Evolutionary conservation across 2,113 vertebrate genomes (phyloP).

Genomic region (Mixornis gularis): DNA sequence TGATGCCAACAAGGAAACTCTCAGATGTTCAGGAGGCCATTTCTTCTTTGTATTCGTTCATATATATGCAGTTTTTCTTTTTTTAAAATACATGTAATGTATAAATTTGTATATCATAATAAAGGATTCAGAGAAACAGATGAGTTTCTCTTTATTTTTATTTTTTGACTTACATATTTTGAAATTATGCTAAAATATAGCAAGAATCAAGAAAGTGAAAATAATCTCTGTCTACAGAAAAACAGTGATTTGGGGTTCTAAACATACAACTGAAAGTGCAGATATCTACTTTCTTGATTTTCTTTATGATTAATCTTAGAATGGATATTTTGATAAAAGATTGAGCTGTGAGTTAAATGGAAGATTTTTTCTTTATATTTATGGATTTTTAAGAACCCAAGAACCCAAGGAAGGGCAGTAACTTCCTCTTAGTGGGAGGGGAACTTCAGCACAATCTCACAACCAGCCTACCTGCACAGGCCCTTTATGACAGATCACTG

Average conservation of each 20-base stretch:
- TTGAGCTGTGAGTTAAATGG: neutral
- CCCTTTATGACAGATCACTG: neutral
- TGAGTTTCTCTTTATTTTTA: neutral
- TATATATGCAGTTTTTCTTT: too few species aligned
- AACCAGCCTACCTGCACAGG: rapidly evolving
- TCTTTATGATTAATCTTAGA: neutral
- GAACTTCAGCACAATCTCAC: neutral
- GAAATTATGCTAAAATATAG: neutral
- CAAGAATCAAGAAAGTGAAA: neutral
- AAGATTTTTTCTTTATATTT: neutral
- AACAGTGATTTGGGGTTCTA: neutral
- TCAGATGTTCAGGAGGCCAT: neutral
- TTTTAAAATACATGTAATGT: neutral
- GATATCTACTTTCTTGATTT: neutral
- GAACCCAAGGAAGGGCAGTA: neutral
- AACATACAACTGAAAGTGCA: neutral
- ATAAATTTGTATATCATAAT: too few species aligned
- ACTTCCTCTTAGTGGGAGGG: neutral
- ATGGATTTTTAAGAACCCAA: neutral
- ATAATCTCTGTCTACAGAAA: neutral
- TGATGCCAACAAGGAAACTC: neutral
- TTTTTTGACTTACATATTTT: neutral
- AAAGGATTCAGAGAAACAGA: neutral
- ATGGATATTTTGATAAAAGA: neutral
- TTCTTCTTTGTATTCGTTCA: neutral